Evolutionary conservation across 2,797 vertebrate species (phyloP), one percentile per base, ranked within the genome.

Genomic region (Parauchenoglanis punctatus): DNA sequence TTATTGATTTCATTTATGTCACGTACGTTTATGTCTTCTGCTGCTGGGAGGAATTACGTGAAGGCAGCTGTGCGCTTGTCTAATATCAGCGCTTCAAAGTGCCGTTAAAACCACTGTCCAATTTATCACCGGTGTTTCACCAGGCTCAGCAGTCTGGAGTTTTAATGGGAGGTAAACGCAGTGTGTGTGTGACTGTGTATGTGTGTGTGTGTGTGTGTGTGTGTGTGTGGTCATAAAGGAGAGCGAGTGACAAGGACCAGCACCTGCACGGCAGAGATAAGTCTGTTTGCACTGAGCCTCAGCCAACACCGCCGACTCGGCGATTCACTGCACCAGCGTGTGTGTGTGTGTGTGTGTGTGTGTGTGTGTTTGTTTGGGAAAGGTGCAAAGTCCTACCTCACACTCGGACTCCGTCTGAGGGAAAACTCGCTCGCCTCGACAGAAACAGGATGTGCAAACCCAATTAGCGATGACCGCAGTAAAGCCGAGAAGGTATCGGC

Each of bases 181-280:
- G 80, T 31, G 44, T 52, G 58, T 61, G 85, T 72, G 31, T 68
- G 81, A 35, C 35, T 88, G 85, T 75, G 85, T 87, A 46, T 76
- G 84, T 81, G 73, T 80, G 88, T 73, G 85, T 10, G 70, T 72
- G 85, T 83, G 61, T 88, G 85, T 75, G 85, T 87, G 73, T 86
- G 88, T 77, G 86, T 83, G 86, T 80, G 89, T 86, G 88, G 44
- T 87, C 87, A 87, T 88, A 81, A 85, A 88, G 46, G 76, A 87
- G 75, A 85, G 85, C 25, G 49, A 88, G 85, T 86, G 90, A 91
- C 88, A 89, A 84, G 73, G 59, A 75, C 84, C 87, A 84, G 86
- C 89, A 90, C 89, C 85, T 90, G 86, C 83, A 31, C 44, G 56
- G 40, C 88, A 87, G 84, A 82, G 84, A 90, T 82, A 88, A 91